These are phyloP conservation scores for Hesperia comma DNA, from an alignment of 2,888 invertebrate genomes.

Conservation along the genomic window DNA sequence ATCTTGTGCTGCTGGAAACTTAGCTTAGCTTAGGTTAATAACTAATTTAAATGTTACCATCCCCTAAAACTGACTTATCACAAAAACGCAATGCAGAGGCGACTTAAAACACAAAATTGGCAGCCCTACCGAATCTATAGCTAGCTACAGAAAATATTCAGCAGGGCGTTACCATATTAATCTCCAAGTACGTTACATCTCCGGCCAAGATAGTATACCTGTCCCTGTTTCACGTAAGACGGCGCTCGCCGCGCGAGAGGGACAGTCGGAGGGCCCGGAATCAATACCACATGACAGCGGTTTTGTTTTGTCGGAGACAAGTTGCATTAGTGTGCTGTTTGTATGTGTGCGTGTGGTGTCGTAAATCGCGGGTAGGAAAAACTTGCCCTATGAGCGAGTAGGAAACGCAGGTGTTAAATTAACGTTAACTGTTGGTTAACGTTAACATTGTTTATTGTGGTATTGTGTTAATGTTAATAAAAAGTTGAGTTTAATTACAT, in stretches of 20 bases:
- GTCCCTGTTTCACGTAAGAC: constrained; percentile 37
- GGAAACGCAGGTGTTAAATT: constrained; percentile 4
- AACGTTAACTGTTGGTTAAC: background rate
- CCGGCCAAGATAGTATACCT: constrained; percentile 46
- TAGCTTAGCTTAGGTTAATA: too few species aligned
- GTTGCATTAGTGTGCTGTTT: constrained; percentile 29
- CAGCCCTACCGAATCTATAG: constrained; percentile 32
- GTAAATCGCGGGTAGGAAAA: constrained; percentile 26
- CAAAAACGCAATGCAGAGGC: background rate
- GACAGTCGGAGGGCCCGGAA: constrained; percentile 66
- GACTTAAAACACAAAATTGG: background rate
- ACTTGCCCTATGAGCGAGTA: constrained; percentile 3
- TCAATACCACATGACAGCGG: constrained; percentile 78
- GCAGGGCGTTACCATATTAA: constrained; percentile 50
- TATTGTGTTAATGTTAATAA: too few species aligned
- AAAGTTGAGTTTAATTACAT: too few species aligned
- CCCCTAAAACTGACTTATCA: background rate
- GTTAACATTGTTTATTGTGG: background rate
- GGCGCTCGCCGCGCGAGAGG: constrained; percentile 49
- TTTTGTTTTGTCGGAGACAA: constrained; percentile 71
- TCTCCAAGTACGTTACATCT: constrained; percentile 48
- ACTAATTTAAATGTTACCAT: too few species aligned
- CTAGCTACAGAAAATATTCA: constrained; percentile 36
- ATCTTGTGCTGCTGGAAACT: too few species aligned
- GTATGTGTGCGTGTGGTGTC: constrained; percentile 6